These are phyloP conservation scores for Donacobius atricapilla DNA, from an alignment of 2,113 vertebrate species.

Conservation along the genomic window DNA sequence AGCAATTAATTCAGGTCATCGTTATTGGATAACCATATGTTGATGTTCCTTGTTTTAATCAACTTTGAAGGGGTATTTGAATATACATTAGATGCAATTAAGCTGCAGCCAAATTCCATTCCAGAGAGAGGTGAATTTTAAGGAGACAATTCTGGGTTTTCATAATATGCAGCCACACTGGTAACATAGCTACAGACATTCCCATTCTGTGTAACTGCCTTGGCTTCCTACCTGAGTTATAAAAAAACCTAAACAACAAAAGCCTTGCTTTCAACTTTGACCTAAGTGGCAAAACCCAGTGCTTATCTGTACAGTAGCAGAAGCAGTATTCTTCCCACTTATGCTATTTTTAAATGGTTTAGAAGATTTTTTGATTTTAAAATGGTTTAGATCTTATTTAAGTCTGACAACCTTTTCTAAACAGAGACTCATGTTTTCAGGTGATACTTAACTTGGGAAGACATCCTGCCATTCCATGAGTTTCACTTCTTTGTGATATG, in stretches of 20 bases:
- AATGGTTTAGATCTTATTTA: not conserved
- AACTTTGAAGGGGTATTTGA: not conserved
- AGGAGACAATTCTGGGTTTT: not conserved
- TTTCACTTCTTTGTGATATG: not conserved
- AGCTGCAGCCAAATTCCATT: not conserved
- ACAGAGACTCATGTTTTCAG: not conserved
- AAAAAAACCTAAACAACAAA: not conserved
- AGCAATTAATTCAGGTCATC: not conserved
- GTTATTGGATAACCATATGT: not conserved
- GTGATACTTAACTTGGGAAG: not conserved
- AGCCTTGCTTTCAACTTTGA: not conserved
- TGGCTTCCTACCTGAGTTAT: not conserved
- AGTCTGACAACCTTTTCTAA: not conserved
- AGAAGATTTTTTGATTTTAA: not conserved
- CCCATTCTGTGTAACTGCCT: not conserved
- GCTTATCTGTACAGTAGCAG: not conserved
- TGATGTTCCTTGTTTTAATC: slow-evolving; percentile 15
- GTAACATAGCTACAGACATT: not conserved
- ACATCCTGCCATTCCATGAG: not conserved
- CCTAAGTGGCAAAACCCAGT: not conserved
- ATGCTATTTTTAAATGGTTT: not conserved
- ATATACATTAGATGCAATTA: not conserved
- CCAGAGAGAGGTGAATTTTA: not conserved
- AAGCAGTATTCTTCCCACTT: not conserved
- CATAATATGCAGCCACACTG: not conserved